phyloP scores from a whole-genome alignment of 2,113 vertebrate genomes.

The Ginglymostoma cirratum region DNA sequence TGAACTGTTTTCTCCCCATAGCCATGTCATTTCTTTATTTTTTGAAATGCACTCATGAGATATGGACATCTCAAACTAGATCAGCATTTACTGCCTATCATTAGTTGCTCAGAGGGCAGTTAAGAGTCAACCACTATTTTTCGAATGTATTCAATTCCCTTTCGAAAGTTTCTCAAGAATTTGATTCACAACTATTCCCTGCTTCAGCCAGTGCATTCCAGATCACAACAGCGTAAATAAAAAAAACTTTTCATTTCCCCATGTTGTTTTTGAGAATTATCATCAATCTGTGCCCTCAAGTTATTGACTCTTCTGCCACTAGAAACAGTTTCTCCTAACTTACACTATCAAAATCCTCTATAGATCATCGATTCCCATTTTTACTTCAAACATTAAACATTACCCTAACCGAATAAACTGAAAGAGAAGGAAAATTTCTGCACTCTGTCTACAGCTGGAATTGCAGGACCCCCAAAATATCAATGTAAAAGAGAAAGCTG shows the following conservation, averaged over 20 bases:
- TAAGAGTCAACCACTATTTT: not conserved
- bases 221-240: not conserved
- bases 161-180: not conserved
- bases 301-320: not conserved
- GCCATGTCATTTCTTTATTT: no score
- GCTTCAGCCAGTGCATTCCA: not conserved
- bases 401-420: not conserved
- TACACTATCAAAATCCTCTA: not conserved
- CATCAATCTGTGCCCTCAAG: not conserved
- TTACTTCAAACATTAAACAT: not conserved
- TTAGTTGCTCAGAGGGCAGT: no score
- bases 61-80: no score
- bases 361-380: not conserved
- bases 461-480: not conserved
- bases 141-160: not conserved
- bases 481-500: not conserved
- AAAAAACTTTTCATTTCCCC: not conserved
- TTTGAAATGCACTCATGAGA: no score
- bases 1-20: not conserved
- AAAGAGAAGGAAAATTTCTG: not conserved
- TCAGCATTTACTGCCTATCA: no score
- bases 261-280: no score
- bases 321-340: not conserved
- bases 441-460: not conserved
- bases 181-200: not conserved